phyloP scores from a whole-genome alignment of 2,113 vertebrate genomes.

The Perognathus longimembris region DNA sequence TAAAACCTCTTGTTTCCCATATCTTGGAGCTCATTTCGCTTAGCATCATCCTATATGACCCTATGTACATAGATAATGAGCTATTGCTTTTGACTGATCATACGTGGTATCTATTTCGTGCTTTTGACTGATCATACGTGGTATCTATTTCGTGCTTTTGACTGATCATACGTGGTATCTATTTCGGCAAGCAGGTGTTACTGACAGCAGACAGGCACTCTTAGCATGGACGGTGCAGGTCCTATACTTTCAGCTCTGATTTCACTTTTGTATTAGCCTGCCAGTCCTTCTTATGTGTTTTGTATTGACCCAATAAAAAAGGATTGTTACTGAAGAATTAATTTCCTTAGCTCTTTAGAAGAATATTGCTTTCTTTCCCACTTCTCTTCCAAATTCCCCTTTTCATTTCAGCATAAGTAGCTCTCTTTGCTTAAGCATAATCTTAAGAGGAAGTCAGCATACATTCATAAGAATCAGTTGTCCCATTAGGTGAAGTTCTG shows the following conservation, averaged over 20 bases:
- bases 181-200: not conserved
- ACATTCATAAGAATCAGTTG: constrained; percentile 34
- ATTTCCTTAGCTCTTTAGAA: constrained; percentile 42
- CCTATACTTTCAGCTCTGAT: not conserved
- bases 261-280: not conserved
- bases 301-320: not conserved
- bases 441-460: not conserved
- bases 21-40: no score
- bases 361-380: not conserved
- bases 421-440: not conserved
- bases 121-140: no score
- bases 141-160: no score
- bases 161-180: not conserved
- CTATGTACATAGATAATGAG: no score
- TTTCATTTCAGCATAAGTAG: constrained; percentile 1
- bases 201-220: not conserved
- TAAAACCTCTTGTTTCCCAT: no score
- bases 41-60: no score
- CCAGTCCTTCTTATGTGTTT: not conserved
- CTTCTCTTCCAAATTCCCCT: not conserved
- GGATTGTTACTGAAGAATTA: not conserved
- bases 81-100: no score
- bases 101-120: no score
- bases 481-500: not conserved
- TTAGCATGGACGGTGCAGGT: not conserved